Evolutionary conservation across 2,113 vertebrate genomes (phyloP).

Genomic region (Polypterus bichir): DNA sequence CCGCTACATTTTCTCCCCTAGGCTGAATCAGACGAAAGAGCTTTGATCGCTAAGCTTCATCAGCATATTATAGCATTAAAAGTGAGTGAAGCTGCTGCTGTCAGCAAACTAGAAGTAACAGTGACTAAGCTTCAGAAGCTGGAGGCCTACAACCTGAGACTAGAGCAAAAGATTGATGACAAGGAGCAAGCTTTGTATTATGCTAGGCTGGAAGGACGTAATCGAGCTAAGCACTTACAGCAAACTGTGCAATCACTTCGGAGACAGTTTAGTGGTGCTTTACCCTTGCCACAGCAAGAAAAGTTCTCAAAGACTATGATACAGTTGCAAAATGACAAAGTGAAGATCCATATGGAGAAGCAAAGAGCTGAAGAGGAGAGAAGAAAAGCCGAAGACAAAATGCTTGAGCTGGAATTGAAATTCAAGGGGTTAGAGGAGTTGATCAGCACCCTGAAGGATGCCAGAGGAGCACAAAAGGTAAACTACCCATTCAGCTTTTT

Average conservation of each 20-base stretch:
- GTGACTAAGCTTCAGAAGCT: slow-evolving; percentile 53
- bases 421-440: slow-evolving; percentile 73
- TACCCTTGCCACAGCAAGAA: slow-evolving; percentile 83
- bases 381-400: slow-evolving; percentile 55
- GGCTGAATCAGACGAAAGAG: slow-evolving; percentile 85
- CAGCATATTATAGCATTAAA: slow-evolving; percentile 78
- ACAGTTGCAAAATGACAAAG: slow-evolving; percentile 72
- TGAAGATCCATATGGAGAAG: slow-evolving; percentile 63
- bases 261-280: slow-evolving; percentile 77
- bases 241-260: slow-evolving; percentile 77
- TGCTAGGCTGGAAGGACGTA: slow-evolving; percentile 66
- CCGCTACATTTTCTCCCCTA: slow-evolving; percentile 22
- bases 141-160: slow-evolving; percentile 62
- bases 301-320: slow-evolving; percentile 77
- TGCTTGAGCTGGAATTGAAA: slow-evolving; percentile 65
- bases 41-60: slow-evolving; percentile 79
- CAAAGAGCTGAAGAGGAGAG: slow-evolving; percentile 55
- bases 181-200: slow-evolving; percentile 70
- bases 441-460: slow-evolving; percentile 70
- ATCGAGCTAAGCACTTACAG: slow-evolving; percentile 64
- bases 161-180: slow-evolving; percentile 76
- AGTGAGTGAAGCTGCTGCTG: slow-evolving; percentile 58
- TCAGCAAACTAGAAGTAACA: slow-evolving; percentile 48
- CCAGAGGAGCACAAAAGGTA: slow-evolving; percentile 88
- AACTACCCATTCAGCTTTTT: not conserved